phyloP scores from a whole-genome alignment of 1,140 invertebrate genomes.

The Aphaenogaster rudis region DNA sequence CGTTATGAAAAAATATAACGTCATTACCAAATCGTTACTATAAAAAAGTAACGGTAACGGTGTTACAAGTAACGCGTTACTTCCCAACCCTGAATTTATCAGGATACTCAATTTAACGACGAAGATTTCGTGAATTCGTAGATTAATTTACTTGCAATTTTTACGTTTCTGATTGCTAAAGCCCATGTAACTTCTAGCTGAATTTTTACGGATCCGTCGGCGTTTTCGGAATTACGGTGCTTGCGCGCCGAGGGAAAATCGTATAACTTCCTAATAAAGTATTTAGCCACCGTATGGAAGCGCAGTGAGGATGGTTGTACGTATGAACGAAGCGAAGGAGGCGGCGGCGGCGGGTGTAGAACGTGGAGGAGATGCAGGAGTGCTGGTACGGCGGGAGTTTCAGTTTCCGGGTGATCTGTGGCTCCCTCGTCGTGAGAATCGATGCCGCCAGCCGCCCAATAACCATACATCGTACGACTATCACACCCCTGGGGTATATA shows the following conservation, averaged over 20 bases:
- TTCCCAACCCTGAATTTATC: neutral
- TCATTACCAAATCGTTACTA: no score
- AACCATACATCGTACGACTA: slow-evolving; percentile 86
- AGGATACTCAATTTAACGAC: neutral
- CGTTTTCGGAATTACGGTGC: slow-evolving; percentile 68
- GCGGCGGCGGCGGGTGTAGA: slow-evolving; percentile 21
- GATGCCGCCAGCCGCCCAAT: slow-evolving; percentile 85
- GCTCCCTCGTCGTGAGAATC: slow-evolving; percentile 86
- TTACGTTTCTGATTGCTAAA: neutral
- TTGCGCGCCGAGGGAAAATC: slow-evolving; percentile 70
- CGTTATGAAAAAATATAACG: no score
- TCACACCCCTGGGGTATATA: slow-evolving; percentile 85
- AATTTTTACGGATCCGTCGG: slow-evolving; percentile 49
- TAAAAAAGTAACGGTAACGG: no score
- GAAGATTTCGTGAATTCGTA: neutral
- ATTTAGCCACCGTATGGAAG: slow-evolving; percentile 81
- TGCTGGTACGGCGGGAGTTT: slow-evolving; percentile 79
- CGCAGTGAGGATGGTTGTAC: slow-evolving; percentile 45
- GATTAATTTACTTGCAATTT: slow-evolving; percentile 4
- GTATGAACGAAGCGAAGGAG: slow-evolving; percentile 35
- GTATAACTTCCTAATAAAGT: slow-evolving; percentile 83
- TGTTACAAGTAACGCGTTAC: no score
- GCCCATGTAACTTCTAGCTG: neutral
- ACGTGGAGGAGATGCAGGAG: slow-evolving; percentile 42
- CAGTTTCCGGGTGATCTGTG: slow-evolving; percentile 85